Evolutionary conservation across 2,888 invertebrate species (phyloP).

Genomic region (Aplocera efformata): DNA sequence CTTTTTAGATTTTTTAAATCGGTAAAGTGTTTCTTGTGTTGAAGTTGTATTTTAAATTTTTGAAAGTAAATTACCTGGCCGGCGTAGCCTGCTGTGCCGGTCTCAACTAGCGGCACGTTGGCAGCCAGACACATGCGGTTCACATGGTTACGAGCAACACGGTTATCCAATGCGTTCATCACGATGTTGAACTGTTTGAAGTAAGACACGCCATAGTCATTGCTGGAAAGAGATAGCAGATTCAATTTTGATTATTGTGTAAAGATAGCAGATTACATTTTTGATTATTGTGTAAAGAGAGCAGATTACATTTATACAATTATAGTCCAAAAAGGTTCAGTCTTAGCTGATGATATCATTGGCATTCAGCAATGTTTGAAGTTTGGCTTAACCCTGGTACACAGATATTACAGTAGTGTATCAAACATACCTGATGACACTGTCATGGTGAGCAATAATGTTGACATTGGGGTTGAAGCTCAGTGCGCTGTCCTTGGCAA

Average conservation of each 20-base stretch:
- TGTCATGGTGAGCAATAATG: slow-evolving; percentile 95
- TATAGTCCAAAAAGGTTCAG: too few relatives aligned
- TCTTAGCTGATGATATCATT: too few relatives aligned
- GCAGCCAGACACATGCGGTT: slow-evolving; percentile 99
- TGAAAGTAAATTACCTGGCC: slow-evolving; percentile 84
- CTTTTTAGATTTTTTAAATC: too few relatives aligned
- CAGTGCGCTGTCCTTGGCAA: slow-evolving; percentile 93
- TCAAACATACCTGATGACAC: slow-evolving; percentile 90
- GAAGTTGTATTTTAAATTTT: not conserved
- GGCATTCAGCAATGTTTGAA: too few relatives aligned
- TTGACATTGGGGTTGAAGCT: slow-evolving; percentile 93
- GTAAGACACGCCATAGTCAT: slow-evolving; percentile 93
- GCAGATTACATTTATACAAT: too few relatives aligned
- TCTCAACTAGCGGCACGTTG: slow-evolving; percentile 96
- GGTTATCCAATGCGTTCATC: slow-evolving; percentile 98
- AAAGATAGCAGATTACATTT: too few relatives aligned
- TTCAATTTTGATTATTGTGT: too few relatives aligned
- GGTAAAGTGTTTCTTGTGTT: too few relatives aligned
- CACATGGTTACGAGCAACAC: slow-evolving; percentile 97
- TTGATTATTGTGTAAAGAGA: too few relatives aligned
- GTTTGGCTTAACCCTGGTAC: too few relatives aligned
- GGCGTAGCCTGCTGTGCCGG: slow-evolving; percentile 97
- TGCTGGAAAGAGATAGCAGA: slow-evolving; percentile 75
- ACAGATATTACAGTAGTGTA: too few relatives aligned
- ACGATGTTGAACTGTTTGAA: slow-evolving; percentile 95